Evolutionary conservation across 1,140 invertebrate species (phyloP), one percentile per base, ranked within the genome.

Genomic region (Anadara kagoshimensis): DNA sequence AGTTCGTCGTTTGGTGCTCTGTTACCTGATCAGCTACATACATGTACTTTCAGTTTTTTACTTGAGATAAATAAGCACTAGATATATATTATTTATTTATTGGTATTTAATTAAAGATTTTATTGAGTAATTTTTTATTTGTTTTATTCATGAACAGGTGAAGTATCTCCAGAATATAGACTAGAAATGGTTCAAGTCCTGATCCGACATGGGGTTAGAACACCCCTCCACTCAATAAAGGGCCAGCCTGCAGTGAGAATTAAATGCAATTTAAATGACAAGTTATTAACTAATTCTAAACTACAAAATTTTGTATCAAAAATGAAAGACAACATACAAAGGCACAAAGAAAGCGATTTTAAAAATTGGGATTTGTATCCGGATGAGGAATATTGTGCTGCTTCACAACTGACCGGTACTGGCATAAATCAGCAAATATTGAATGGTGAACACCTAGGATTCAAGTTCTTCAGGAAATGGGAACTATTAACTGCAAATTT

Each of bases 141-240:
- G 20, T 44, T 43, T 22, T 44, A 4, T 49, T 63, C 12, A 75
- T 78, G 85, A 86, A 10, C 75, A 93, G 92, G 92, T 70, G 88
- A 89, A 72, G 87, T 92, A 47, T 90, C 91, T 75, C 91, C 91
- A 36, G 91, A 92, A 77, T 93, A 94, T 91, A 90, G 93, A 62
- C 78, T 98, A 18, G 93, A 94, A 87, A 94, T 95, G 12, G 91
- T 96, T 10, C 87, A 96, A 44, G 90, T 96, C 43, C 88, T 97
- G 11, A 93, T 96, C 7, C 90, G 96, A 41, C 96, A 98, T 88
- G 96, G 96, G 2, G 96, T 97, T 86, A 90, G 96, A 54, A 95
- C 95, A 7, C 94, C 95, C 1, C 90, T 97, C 57, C 92, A 94
- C 11, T 94, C 95, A 86, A 90, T 97, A 5, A 91, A 92, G 74